Evolutionary conservation across 2,113 vertebrate species (phyloP).

Genomic region (Eupsittula cactorum): DNA sequence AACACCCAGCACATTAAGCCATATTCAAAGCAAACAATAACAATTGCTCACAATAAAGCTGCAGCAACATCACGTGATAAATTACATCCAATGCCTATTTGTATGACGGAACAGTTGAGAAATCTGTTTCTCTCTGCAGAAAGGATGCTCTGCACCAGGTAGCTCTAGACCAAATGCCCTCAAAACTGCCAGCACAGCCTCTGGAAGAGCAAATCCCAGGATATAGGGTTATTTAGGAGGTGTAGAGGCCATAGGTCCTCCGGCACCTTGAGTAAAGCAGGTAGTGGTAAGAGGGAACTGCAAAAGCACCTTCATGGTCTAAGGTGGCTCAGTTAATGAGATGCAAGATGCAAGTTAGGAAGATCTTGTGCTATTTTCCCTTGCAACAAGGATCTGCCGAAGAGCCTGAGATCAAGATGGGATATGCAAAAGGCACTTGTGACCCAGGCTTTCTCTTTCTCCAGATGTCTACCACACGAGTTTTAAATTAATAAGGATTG

Average conservation of each 20-base stretch:
- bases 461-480: background rate
- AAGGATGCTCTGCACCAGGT: background rate
- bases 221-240: background rate
- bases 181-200: background rate
- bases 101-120: background rate
- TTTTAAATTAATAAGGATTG: background rate
- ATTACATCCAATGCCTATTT: background rate
- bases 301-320: background rate
- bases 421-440: background rate
- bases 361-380: background rate
- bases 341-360: background rate
- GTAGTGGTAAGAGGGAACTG: background rate
- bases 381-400: rapidly evolving
- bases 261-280: background rate
- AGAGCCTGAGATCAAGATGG: background rate
- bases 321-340: background rate
- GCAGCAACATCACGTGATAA: background rate
- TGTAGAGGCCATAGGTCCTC: rapidly evolving
- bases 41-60: background rate
- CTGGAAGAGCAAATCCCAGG: background rate
- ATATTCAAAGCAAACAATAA: background rate
- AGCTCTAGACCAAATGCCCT: background rate
- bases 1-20: background rate
- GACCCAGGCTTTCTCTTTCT: background rate
- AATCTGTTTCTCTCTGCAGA: background rate